Evolutionary conservation across 2,113 vertebrate genomes (phyloP).

Genomic region (Lamprotornis superbus): DNA sequence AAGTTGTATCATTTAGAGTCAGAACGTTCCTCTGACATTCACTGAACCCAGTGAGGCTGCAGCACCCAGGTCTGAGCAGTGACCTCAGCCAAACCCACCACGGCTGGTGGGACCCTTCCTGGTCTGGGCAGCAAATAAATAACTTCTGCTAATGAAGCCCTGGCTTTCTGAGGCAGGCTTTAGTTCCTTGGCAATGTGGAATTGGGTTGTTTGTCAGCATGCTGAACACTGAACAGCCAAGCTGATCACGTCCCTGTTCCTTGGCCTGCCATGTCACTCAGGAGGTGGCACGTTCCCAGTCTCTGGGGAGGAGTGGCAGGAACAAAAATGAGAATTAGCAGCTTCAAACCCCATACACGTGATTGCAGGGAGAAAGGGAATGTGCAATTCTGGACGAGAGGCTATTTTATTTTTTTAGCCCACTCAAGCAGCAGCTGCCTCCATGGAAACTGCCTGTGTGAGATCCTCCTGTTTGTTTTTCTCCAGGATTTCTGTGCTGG

Average conservation of each 20-base stretch:
- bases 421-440: background rate
- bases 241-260: background rate
- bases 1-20: too few relatives aligned
- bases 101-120: rapidly evolving
- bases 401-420: background rate
- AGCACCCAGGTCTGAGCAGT: rapidly evolving
- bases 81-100: background rate
- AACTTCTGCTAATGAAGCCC: background rate
- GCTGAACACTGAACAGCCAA: background rate
- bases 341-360: rapidly evolving
- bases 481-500: background rate
- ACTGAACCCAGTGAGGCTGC: rapidly evolving
- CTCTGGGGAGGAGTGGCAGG: background rate
- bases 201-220: background rate
- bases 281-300: background rate
- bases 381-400: background rate
- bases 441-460: background rate
- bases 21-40: rapidly evolving
- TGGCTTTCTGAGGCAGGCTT: background rate
- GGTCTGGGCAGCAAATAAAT: background rate
- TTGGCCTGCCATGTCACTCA: background rate
- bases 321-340: background rate
- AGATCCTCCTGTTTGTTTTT: background rate
- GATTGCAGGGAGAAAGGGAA: background rate
- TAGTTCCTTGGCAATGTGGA: background rate